A percentile compares a stretch with the other conserved stretches of the same genome.
Evolutionary conservation across 1,140 invertebrate species (phyloP).

Genomic region (Uloborus diversus): DNA sequence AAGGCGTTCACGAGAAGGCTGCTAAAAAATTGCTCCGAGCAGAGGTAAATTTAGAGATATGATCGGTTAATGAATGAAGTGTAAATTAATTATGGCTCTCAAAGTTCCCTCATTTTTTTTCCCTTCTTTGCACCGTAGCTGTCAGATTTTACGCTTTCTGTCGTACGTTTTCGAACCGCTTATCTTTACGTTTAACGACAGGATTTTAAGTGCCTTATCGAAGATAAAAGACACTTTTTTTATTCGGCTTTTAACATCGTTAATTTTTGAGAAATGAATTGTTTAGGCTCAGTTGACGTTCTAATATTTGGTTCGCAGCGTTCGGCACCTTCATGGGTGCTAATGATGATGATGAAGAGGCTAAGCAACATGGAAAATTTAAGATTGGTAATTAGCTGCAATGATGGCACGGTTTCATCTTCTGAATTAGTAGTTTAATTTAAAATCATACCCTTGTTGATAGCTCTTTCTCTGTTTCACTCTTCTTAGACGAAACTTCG

Average conservation of each 20-base stretch:
- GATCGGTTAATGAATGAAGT: constrained; percentile 53
- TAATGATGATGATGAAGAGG: no score
- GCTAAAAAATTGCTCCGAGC: not conserved
- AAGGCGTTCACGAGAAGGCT: constrained; percentile 6
- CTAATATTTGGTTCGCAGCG: no score
- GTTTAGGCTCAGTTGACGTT: no score
- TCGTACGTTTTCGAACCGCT: constrained; percentile 36
- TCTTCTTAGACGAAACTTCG: no score
- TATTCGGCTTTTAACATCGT: constrained; percentile 3
- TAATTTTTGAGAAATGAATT: constrained; percentile 43
- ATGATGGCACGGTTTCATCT: no score
- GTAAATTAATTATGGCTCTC: constrained; percentile 52
- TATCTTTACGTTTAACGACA: constrained; percentile 46
- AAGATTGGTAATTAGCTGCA: no score
- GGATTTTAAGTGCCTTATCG: constrained; percentile 46
- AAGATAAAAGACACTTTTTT: constrained; percentile 7
- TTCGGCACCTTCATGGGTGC: no score
- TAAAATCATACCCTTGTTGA: no score
- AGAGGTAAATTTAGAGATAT: constrained; percentile 47
- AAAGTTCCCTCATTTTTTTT: constrained; percentile 4
- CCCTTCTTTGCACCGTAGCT: not conserved
- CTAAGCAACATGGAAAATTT: no score
- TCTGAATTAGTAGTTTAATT: no score
- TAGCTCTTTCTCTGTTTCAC: no score
- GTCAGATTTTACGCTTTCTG: constrained; percentile 35